phyloP scores from a whole-genome alignment of 1,140 invertebrate genomes.

The Cydia splendana region DNA sequence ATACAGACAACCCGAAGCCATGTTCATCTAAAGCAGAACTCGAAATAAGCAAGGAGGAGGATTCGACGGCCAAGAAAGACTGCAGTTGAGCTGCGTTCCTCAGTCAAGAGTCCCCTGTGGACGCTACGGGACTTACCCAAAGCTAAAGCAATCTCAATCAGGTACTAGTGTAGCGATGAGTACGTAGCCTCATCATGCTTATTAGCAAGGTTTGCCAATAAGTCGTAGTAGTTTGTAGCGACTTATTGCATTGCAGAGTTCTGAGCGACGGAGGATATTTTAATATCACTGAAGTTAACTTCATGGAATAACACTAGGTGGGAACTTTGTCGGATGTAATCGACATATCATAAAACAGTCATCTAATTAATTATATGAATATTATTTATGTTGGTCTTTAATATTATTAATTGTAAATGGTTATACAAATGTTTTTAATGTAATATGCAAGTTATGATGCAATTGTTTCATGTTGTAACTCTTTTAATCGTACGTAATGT shows the following conservation, averaged over 20 bases:
- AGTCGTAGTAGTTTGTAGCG: not conserved
- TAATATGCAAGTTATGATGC: not conserved
- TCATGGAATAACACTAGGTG: not conserved
- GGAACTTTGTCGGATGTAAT: slow-evolving; percentile 8
- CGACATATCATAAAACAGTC: slow-evolving; percentile 1
- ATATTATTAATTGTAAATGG: not conserved
- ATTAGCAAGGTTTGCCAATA: slow-evolving; percentile 2
- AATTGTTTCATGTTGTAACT: slow-evolving; percentile 12
- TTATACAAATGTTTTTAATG: not conserved
- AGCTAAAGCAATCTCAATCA: slow-evolving; percentile 74
- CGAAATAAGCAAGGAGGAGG: slow-evolving; percentile 51
- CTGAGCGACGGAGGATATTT: not conserved
- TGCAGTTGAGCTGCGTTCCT: slow-evolving; percentile 68
- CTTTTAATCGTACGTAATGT: slow-evolving; percentile 4
- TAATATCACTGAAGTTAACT: slow-evolving; percentile 1
- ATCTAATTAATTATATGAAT: not conserved
- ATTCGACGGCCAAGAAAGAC: slow-evolving; percentile 51
- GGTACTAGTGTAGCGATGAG: slow-evolving; percentile 68
- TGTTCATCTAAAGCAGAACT: slow-evolving; percentile 61
- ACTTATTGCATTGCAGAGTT: not conserved
- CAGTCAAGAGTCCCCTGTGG: slow-evolving; percentile 47
- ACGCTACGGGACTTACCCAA: slow-evolving; percentile 67
- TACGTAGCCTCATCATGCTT: slow-evolving; percentile 52
- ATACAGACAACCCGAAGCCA: slow-evolving; percentile 57
- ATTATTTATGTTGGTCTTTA: not conserved